Evolutionary conservation across 2,888 invertebrate genomes (phyloP).

Genomic region (Andrena flavipes): DNA sequence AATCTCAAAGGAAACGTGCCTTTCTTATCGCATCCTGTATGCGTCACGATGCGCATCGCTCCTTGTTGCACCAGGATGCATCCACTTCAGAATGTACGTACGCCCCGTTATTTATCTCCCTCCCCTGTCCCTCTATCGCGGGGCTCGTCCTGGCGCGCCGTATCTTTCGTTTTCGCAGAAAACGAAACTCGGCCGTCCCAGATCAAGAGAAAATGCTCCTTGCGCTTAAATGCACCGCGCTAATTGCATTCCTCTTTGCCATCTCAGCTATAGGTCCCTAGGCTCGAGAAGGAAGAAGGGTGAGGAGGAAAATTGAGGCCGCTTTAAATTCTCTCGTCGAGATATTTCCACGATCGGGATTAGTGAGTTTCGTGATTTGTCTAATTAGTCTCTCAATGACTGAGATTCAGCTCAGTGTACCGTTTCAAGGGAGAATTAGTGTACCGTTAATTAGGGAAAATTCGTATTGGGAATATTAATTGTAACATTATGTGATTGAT

Average conservation of each 20-base stretch:
- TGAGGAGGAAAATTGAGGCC: too few relatives aligned
- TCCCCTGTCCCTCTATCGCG: not conserved
- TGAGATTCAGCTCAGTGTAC: too few relatives aligned
- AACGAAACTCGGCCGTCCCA: constrained; percentile 2
- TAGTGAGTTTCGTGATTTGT: too few relatives aligned
- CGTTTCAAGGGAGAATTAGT: too few relatives aligned
- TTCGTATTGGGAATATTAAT: too few relatives aligned
- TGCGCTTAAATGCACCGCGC: constrained; percentile 23
- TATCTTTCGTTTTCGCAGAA: constrained; percentile 27
- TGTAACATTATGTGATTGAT: too few relatives aligned
- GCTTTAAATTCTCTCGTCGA: too few relatives aligned
- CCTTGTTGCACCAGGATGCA: constrained; percentile 23
- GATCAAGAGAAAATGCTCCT: not conserved
- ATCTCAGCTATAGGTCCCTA: not conserved
- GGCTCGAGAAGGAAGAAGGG: too few relatives aligned
- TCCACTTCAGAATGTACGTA: not conserved
- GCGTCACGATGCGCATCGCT: constrained; percentile 21
- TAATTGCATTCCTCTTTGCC: constrained; percentile 31
- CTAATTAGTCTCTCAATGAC: too few relatives aligned
- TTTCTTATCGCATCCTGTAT: constrained; percentile 49
- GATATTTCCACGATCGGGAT: too few relatives aligned
- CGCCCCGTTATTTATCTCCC: constrained; percentile 15
- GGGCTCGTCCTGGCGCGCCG: not conserved
- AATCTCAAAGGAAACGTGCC: constrained; percentile 38
- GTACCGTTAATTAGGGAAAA: too few relatives aligned